phyloP scores from a whole-genome alignment of 2,113 vertebrate genomes.

The Phasianus colchicus region DNA sequence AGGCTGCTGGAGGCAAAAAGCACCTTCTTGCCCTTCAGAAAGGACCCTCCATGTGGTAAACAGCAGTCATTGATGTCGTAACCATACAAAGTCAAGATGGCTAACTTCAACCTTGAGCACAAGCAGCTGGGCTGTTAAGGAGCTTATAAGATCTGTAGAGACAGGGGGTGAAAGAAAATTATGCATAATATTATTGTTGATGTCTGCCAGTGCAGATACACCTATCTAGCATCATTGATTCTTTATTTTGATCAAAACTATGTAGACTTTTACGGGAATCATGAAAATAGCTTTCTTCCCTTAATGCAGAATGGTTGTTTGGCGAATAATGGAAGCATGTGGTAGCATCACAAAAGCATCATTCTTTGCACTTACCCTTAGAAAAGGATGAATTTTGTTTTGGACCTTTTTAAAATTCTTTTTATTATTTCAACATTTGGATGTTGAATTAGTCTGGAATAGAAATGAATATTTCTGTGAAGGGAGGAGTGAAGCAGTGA shows the following conservation, averaged over 20 bases:
- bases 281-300: neutral
- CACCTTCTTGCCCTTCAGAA: neutral
- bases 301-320: neutral
- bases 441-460: neutral
- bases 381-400: neutral
- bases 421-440: neutral
- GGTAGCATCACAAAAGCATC: neutral
- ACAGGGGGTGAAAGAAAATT: neutral
- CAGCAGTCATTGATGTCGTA: neutral
- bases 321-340: neutral
- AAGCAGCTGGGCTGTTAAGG: neutral
- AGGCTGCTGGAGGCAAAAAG: neutral
- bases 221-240: neutral
- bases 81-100: neutral
- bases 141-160: neutral
- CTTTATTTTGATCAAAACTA: neutral
- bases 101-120: neutral
- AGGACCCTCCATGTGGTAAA: neutral
- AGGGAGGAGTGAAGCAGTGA: neutral
- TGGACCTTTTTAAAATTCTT: neutral
- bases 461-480: neutral
- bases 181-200: accelerated
- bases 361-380: neutral
- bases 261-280: neutral
- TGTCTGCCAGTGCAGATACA: neutral